Conservation (phyloP, 2,797 vertebrate genomes). For the Pipistrellus pygmaeus region DNA sequence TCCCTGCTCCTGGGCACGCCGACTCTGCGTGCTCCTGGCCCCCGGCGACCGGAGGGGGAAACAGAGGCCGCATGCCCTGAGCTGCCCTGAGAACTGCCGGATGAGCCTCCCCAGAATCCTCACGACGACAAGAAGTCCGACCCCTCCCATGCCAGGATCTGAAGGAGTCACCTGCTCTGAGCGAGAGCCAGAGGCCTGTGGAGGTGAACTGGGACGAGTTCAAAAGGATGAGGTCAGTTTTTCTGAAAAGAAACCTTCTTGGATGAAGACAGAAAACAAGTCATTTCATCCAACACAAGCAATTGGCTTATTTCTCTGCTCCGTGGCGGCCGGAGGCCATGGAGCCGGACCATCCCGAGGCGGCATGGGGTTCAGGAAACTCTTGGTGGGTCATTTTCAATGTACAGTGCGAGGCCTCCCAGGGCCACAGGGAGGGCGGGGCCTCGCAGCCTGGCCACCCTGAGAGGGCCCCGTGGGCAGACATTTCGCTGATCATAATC, state of each 20-base stretch:
- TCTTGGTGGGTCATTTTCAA: background rate
- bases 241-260: constrained; percentile 55
- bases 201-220: constrained; percentile 60
- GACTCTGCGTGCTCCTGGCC: background rate
- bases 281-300: constrained; percentile 12
- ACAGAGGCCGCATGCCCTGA: background rate
- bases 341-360: background rate
- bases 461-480: constrained; percentile 53
- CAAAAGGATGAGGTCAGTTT: constrained; percentile 63
- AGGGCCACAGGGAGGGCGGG: background rate
- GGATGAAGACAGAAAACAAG: constrained; percentile 52
- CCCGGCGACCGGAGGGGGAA: background rate
- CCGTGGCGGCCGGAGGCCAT: background rate
- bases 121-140: background rate
- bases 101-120: background rate
- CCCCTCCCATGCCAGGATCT: constrained; percentile 30
- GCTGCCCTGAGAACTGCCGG: background rate
- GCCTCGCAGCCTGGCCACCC: constrained; percentile 15
- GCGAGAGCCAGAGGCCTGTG: constrained; percentile 27
- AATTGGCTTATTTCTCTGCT: constrained; percentile 26
- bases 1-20: background rate
- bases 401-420: background rate
- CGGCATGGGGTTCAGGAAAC: background rate
- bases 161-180: background rate
- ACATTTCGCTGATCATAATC: constrained; percentile 75